These are phyloP conservation scores for Drosophila yakuba DNA, from an alignment of 1,140 invertebrate genomes.

Conservation along the genomic window DNA sequence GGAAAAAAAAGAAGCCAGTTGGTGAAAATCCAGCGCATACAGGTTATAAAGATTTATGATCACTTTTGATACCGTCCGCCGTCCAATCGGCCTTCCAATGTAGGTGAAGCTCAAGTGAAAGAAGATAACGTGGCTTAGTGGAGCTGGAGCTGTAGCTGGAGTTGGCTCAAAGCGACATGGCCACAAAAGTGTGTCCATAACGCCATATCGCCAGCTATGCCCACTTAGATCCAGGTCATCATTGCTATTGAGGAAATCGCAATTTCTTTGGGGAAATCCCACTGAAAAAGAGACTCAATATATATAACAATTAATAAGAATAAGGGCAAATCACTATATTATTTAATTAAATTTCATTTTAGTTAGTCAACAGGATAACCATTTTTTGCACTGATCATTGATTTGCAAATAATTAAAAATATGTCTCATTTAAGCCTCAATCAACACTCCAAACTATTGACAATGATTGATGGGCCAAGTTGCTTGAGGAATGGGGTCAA, in stretches of 20 bases:
- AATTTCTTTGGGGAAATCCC: neutral
- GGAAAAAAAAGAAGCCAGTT: slow-evolving; percentile 23
- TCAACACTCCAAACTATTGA: slow-evolving; percentile 2
- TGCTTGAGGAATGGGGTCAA: slow-evolving; percentile 1
- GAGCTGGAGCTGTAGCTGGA: too few species aligned
- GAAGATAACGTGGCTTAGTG: slow-evolving; percentile 27
- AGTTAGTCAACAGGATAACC: too few species aligned
- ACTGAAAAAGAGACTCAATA: too few species aligned
- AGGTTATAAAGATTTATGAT: slow-evolving; percentile 78
- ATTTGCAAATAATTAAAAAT: neutral
- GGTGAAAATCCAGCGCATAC: slow-evolving; percentile 71
- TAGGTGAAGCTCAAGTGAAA: slow-evolving; percentile 35
- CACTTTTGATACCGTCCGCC: slow-evolving; percentile 65
- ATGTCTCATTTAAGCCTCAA: neutral
- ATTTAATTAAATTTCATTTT: too few species aligned
- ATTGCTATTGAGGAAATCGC: neutral
- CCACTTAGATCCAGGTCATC: slow-evolving; percentile 26
- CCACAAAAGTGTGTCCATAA: neutral
- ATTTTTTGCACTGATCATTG: too few species aligned
- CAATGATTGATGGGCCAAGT: slow-evolving; percentile 11
- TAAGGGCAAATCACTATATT: too few species aligned
- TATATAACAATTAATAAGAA: too few species aligned
- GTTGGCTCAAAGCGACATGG: slow-evolving; percentile 2
- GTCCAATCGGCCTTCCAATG: slow-evolving; percentile 23
- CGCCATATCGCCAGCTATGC: neutral